Evolutionary conservation across 2,113 vertebrate species (phyloP).

Genomic region (Cercocebus atys): DNA sequence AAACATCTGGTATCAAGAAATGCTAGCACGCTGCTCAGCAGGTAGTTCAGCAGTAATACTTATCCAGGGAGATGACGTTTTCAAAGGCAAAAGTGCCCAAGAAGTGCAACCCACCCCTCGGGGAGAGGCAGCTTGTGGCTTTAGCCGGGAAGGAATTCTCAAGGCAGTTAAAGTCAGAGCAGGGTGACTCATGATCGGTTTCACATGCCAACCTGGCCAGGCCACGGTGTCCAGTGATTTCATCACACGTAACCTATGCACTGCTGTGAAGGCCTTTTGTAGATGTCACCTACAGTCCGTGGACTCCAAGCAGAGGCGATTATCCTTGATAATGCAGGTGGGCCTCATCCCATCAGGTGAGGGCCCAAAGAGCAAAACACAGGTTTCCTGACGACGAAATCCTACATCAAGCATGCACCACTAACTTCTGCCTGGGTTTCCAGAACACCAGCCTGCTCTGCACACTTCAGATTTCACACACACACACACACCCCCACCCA

Average conservation of each 20-base stretch:
- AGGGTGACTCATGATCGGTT: neutral
- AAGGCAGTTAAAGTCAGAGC: neutral
- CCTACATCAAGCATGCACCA: too few species aligned
- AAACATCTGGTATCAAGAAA: neutral
- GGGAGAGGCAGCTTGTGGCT: neutral
- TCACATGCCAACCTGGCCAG: neutral
- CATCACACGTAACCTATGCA: neutral
- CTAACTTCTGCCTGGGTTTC: neutral
- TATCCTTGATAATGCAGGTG: neutral
- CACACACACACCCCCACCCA: neutral
- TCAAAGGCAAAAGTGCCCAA: neutral
- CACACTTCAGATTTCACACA: too few species aligned
- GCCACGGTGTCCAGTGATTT: neutral
- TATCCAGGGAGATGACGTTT: neutral
- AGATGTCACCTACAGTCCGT: neutral
- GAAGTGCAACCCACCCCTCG: neutral
- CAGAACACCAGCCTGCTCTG: neutral
- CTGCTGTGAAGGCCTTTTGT: neutral
- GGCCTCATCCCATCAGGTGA: neutral
- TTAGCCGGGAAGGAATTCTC: neutral
- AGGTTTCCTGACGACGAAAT: neutral
- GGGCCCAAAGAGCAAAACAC: neutral
- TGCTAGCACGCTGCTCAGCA: accelerated
- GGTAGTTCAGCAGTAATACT: too few species aligned
- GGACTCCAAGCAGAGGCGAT: neutral